Evolutionary conservation across 2,888 invertebrate species (phyloP), one percentile per base, ranked within the genome.

Genomic region (Chloroclystis v-ata): DNA sequence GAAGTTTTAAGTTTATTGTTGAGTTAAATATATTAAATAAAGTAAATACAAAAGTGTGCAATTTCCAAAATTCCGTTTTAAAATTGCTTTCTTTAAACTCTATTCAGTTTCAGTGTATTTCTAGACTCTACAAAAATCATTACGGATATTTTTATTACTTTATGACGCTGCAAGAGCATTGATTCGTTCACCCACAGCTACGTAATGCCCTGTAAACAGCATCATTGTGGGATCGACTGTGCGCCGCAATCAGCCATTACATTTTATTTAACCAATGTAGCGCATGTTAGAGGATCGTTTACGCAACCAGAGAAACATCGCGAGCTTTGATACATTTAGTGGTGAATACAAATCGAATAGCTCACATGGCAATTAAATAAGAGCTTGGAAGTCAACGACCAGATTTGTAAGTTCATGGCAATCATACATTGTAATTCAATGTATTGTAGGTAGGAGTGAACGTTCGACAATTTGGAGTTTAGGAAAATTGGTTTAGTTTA

Each of bases 181-280:
- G 33, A 53, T 55, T 50, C 40, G 47, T 52, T 47, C 50, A 40
- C 40, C 48, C 44, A 57, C 64, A 57, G 61, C 58, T 61, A 49
- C 28, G 59, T 59, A 60, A 66, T 65, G n/a, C n/a, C n/a, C 61
- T 32, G 60, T 59, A 62, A 64, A 65, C 61, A 66, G 52, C 56
- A 59, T 54, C 47, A 56, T 49, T n/a, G 26, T 24, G 38, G 13
- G 37, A 42, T 47, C 37, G 20, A 39, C 26, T 33, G 46, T 28
- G 43, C 52, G 59, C 57, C 67, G 65, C 62, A 66, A 66, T 67
- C 52, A 57, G 61, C 60, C 46, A 68, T 65, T 60, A 67, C 60
- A 67, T 68, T 67, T 66, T 54, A 57, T 58, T 67, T 66, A 54
- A 57, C 59, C 62, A 54, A 50, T 55, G 57, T 60, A 24, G 16